Evolutionary conservation across 2,113 vertebrate species (phyloP).

Genomic region (Gasterosteus aculeatus): DNA sequence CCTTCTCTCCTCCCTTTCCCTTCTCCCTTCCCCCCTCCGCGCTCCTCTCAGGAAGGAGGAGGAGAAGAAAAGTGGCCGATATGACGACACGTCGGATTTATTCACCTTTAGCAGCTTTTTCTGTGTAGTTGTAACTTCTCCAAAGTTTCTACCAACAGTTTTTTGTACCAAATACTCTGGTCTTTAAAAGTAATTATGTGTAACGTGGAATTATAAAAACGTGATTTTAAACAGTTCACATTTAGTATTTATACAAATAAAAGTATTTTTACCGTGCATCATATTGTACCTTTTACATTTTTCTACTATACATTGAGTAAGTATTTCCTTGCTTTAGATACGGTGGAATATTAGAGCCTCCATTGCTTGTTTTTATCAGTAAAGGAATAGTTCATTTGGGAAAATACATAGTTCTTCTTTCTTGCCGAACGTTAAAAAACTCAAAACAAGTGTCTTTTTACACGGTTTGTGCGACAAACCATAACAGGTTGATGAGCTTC

Average conservation of each 20-base stretch:
- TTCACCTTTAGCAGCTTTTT: background rate
- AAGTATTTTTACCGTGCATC: too few relatives aligned
- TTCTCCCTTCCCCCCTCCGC: conserved; percentile 47
- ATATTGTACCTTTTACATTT: background rate
- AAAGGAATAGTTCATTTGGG: background rate
- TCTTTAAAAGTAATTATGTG: background rate
- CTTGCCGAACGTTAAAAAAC: background rate
- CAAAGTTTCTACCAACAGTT: background rate
- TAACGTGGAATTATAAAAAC: background rate
- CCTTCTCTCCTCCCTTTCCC: background rate
- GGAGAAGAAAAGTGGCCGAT: conserved; percentile 20
- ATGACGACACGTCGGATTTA: conserved; percentile 3
- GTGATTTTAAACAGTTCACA: background rate
- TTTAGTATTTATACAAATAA: too few relatives aligned
- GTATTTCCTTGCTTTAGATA: too few relatives aligned
- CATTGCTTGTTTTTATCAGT: background rate
- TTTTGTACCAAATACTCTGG: background rate
- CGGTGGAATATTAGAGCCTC: too few relatives aligned
- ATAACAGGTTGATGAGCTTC: background rate
- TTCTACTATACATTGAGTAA: background rate
- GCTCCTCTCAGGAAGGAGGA: background rate
- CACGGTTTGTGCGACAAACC: background rate
- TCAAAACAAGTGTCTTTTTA: background rate
- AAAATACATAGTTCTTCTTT: background rate
- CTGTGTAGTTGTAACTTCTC: background rate